Evolutionary conservation across 2,797 vertebrate genomes (phyloP).

Genomic region (Falco biarmicus): DNA sequence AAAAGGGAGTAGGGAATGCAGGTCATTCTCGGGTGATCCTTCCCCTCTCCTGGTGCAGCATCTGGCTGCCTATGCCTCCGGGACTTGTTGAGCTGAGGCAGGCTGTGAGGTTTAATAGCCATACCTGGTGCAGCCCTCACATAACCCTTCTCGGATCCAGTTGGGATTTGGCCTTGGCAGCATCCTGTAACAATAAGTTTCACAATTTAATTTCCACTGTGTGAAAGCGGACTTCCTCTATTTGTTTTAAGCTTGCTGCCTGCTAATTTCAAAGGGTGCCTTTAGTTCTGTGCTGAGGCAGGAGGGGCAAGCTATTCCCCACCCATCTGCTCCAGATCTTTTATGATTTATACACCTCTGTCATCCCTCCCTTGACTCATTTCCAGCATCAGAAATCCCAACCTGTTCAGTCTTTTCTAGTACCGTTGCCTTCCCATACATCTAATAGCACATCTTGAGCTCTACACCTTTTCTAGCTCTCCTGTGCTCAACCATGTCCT

Average conservation of each 20-base stretch:
- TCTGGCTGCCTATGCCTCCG: background rate
- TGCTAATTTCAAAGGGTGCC: background rate
- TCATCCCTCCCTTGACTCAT: background rate
- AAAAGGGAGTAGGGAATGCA: background rate
- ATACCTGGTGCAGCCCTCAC: background rate
- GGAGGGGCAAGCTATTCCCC: background rate
- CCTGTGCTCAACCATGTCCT: background rate
- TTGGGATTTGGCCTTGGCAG: background rate
- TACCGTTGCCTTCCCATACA: background rate
- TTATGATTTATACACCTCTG: background rate
- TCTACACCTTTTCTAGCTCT: background rate
- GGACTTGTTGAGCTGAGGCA: background rate
- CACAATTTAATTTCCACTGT: conserved; percentile 28
- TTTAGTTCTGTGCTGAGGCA: background rate
- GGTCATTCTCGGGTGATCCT: background rate
- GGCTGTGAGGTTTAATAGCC: background rate
- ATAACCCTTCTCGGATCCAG: background rate
- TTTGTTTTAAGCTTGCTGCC: conserved; percentile 27
- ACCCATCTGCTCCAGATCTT: background rate
- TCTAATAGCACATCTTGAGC: background rate
- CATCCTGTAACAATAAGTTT: conserved; percentile 21
- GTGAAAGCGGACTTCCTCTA: conserved; percentile 52
- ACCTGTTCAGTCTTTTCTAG: background rate
- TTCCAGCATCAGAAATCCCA: background rate
- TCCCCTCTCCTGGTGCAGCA: background rate